Base-by-base conservation (phyloP, 1,140 invertebrate species). In the Anastatus disparis region DNA sequence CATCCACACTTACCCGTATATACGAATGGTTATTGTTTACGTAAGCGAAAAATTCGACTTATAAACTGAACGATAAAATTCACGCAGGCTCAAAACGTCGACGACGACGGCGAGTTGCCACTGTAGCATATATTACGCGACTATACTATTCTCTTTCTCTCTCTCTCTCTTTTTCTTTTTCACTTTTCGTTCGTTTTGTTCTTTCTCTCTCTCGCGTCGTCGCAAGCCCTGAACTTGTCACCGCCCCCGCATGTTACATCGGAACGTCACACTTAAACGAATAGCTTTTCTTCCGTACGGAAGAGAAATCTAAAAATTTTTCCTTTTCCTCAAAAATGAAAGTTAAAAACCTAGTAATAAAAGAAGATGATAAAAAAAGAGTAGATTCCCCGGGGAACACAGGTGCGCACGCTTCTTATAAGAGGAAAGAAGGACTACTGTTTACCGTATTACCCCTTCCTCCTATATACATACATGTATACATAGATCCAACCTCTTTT, bases 211-310 rank as follows among this genome's bases (percentile, higher is more conserved):
- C n/a, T n/a, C 42, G 17, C 10, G 26, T 15, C 27, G 44, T n/a
- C n/a, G n/a, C n/a, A 44, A 62, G 35, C 67, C 38, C 56, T 69
- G 56, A 61, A 69, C 58, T 69, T 69, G 58, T 62, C 35, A 24
- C 2, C 67, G 46, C 56, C 26, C 35, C 35, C 46, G 42, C 55
- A n/a, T n/a, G n/a, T n/a, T n/a, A n/a, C n/a, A n/a, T n/a, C n/a
- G n/a, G n/a, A n/a, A n/a, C n/a, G n/a, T n/a, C n/a, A n/a, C n/a
- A n/a, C n/a, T n/a, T n/a, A n/a, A n/a, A n/a, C n/a, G n/a, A n/a
- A n/a, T n/a, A n/a, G n/a, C n/a, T n/a, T n/a, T n/a, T n/a, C n/a
- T n/a, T n/a, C n/a, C n/a, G n/a, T n/a, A n/a, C n/a, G n/a, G n/a
- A n/a, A n/a, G n/a, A n/a, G n/a, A n/a, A n/a, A n/a, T n/a, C n/a